Evolutionary conservation across 2,888 invertebrate species (phyloP).

Genomic region (Thumatha senex): DNA sequence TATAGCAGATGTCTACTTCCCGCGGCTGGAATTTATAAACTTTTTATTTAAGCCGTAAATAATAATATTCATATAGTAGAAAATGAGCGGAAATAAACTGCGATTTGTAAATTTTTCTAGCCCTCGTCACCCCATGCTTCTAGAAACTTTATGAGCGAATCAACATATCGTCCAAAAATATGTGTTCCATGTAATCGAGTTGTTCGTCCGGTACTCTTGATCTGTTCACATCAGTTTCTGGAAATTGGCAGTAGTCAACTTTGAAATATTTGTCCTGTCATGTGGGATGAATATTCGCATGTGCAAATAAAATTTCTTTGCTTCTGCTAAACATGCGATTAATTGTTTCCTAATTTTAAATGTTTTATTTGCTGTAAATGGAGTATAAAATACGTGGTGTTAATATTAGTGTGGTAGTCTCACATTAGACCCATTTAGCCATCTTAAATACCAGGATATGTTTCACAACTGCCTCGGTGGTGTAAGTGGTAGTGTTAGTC

Average conservation of each 20-base stretch:
- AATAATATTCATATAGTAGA: slow-evolving; percentile 44
- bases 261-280: slow-evolving; percentile 7
- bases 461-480: too few relatives aligned
- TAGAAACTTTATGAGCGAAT: slow-evolving; percentile 24
- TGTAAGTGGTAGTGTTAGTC: too few relatives aligned
- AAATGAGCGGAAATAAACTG: slow-evolving; percentile 48
- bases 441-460: too few relatives aligned
- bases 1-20: slow-evolving; percentile 58
- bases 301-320: background rate
- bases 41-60: slow-evolving; percentile 34
- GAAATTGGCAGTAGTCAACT: slow-evolving; percentile 4
- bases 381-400: too few relatives aligned
- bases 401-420: too few relatives aligned
- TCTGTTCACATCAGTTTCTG: slow-evolving; percentile 6
- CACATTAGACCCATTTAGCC: too few relatives aligned
- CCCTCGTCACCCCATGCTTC: slow-evolving; percentile 38
- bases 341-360: too few relatives aligned
- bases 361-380: too few relatives aligned
- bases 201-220: slow-evolving; percentile 8
- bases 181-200: slow-evolving; percentile 8
- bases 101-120: slow-evolving; percentile 42
- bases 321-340: background rate
- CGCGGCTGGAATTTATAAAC: slow-evolving; percentile 42
- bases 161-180: slow-evolving; percentile 17
- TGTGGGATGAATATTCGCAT: slow-evolving; percentile 1